Conservation (phyloP, 2,797 vertebrate genomes). For the Pseudochirops cupreus region DNA sequence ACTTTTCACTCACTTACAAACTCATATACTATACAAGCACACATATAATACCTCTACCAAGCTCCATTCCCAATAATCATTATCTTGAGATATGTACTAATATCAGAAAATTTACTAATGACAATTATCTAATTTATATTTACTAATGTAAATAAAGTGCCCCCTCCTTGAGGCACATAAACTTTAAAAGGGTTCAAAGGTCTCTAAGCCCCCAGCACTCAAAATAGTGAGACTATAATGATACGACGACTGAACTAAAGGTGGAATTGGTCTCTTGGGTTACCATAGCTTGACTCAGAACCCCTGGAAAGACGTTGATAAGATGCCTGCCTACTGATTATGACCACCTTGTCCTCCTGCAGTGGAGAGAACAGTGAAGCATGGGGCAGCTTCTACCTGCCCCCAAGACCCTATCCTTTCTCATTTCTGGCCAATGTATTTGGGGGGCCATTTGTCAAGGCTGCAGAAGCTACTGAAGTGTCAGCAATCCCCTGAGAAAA, state of each 20-base stretch:
- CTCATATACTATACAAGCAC: too few relatives aligned
- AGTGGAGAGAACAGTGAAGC: background rate
- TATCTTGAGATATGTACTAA: background rate
- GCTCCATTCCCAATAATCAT: background rate
- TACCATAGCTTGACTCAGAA: background rate
- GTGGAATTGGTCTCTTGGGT: background rate
- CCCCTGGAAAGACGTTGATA: slow-evolving; percentile 5
- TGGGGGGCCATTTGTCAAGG: background rate
- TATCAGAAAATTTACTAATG: background rate
- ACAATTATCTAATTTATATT: background rate
- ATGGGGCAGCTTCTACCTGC: background rate
- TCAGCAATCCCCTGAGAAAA: background rate
- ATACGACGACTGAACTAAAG: background rate
- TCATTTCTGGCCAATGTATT: background rate
- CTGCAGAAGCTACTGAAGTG: background rate
- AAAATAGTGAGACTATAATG: background rate
- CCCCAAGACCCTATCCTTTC: background rate
- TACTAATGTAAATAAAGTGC: background rate
- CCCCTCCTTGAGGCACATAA: background rate
- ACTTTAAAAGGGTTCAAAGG: background rate
- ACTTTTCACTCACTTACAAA: background rate
- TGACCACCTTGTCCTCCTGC: background rate
- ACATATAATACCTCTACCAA: background rate
- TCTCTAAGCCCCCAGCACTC: background rate
- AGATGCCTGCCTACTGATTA: background rate